These are phyloP conservation scores for Eciton burchellii DNA, from an alignment of 1,140 invertebrate species.

Conservation along the genomic window DNA sequence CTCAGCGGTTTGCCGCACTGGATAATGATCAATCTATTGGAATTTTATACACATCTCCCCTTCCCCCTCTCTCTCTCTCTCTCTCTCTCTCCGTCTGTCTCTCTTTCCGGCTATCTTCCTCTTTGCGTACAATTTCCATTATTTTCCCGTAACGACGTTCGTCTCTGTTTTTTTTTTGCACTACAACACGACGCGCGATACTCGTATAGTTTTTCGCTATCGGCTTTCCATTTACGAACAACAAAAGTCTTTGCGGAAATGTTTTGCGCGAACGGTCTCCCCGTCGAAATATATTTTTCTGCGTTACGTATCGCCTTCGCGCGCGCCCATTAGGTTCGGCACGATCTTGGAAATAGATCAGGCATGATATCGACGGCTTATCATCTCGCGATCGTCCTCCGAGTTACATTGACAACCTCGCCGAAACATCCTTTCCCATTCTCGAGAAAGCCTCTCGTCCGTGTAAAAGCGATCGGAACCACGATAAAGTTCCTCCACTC, in stretches of 20 bases:
- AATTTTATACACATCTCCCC: slow-evolving; percentile 7
- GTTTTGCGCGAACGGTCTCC: slow-evolving; percentile 29
- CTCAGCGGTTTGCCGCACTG: neutral
- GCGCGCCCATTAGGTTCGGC: slow-evolving; percentile 34
- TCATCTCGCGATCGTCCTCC: neutral
- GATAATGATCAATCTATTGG: slow-evolving; percentile 29
- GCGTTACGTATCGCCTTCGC: slow-evolving; percentile 20
- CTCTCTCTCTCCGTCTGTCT: neutral
- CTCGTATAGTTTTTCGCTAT: slow-evolving; percentile 48
- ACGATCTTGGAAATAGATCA: slow-evolving; percentile 48
- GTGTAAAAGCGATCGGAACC: neutral
- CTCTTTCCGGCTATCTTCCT: neutral
- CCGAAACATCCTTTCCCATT: neutral
- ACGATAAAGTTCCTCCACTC: too few species aligned
- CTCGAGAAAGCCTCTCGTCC: neutral
- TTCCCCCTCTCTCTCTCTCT: neutral
- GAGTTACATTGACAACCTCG: too few species aligned
- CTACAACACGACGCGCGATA: slow-evolving; percentile 18
- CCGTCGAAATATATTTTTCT: slow-evolving; percentile 50
- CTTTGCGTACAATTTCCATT: neutral
- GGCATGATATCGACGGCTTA: too few species aligned
- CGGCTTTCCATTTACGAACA: slow-evolving; percentile 40
- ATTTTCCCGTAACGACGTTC: slow-evolving; percentile 50
- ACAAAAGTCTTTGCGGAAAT: slow-evolving; percentile 61
- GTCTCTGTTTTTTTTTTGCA: slow-evolving; percentile 13